A percentile compares a stretch with the other conserved stretches of the same genome.
Conservation (phyloP, 64 coral and sea anemone species). For the Actinia equina region DNA sequence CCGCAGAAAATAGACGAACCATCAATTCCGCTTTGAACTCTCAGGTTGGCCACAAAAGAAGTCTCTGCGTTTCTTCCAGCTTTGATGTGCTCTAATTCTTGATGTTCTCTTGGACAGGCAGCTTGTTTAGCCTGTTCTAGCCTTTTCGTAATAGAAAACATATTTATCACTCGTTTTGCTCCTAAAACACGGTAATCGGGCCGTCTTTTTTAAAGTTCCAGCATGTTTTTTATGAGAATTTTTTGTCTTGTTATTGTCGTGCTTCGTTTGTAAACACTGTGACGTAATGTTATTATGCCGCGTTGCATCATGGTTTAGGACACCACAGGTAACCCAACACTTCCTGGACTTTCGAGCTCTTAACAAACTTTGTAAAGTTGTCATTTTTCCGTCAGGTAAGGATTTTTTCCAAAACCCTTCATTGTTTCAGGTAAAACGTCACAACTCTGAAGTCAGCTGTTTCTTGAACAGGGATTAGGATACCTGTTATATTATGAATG, state of each 20-base stretch:
- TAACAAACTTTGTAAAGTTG: too few relatives aligned
- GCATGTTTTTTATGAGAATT: not conserved
- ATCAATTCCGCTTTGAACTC: constrained; percentile 65
- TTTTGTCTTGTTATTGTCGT: not conserved
- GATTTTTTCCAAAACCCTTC: too few relatives aligned
- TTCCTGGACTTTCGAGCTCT: too few relatives aligned
- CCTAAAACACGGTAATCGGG: not conserved
- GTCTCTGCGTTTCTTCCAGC: constrained; percentile 83
- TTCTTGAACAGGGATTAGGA: too few relatives aligned
- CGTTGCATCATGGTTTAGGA: not conserved
- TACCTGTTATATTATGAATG: too few relatives aligned
- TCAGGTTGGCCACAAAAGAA: constrained; percentile 60
- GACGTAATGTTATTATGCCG: not conserved
- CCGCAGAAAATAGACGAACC: constrained; percentile 88
- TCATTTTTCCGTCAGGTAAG: too few relatives aligned
- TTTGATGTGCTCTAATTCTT: constrained; percentile 80
- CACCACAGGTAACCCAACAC: not conserved
- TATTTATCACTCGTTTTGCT: constrained; percentile 7
- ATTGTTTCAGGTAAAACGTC: too few relatives aligned
- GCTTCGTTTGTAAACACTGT: constrained; percentile 15
- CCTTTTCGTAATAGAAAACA: constrained; percentile 86
- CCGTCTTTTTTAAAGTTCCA: not conserved
- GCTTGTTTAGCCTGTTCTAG: constrained; percentile 83
- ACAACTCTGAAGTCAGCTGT: too few relatives aligned
- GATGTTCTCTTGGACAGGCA: constrained; percentile 75